Base-by-base conservation (phyloP, 2,113 vertebrate species). In the Onychorhynchus coronatus region DNA sequence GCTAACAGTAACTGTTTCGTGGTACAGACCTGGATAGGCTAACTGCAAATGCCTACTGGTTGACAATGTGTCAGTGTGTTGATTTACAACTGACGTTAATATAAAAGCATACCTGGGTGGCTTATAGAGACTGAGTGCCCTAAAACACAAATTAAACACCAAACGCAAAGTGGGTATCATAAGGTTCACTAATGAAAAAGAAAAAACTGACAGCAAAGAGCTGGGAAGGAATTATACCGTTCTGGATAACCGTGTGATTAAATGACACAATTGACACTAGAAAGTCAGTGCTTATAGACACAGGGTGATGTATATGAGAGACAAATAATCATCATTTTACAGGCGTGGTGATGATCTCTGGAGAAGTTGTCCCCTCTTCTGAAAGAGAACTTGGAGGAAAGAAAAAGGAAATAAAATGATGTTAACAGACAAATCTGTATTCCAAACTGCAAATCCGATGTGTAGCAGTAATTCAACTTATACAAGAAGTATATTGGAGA, bases 341-440 rank as follows among this genome's bases (percentile, higher is more conserved):
- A 85, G 67, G 25, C 19, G 52, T 0, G 1, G 5, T n/a, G 41
- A 77, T n/a, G 58, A 68, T 25, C 41, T 65, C 62, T 44, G 52
- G 56, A 62, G 15, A 33, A 65, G 30, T 23, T 0, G 0, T 61
- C 21, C 31, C 9, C 21, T 11, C 37, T 74, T 77, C 1, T 1
- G 42, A 53, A 63, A 72, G 46, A 25, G 37, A 77, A 52, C 30
- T 42, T 55, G 49, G 35, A 81, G 46, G 37, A 88, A 77, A 62
- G 37, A 15, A 53, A 74, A 66, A 66, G 11, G 23, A 66, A 72
- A 31, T 19, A 21, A 2, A 25, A 22, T 58, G 5, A 5, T 3
- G 0, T n/a, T 37, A 58, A 22, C n/a, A 16, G 37, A 16, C 47
- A 39, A 71, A 82, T 85, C n/a, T 63, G 2, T 63, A 16, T 67